Base-by-base conservation (phyloP, 1,140 invertebrate genomes). In the Aethina tumida region DNA sequence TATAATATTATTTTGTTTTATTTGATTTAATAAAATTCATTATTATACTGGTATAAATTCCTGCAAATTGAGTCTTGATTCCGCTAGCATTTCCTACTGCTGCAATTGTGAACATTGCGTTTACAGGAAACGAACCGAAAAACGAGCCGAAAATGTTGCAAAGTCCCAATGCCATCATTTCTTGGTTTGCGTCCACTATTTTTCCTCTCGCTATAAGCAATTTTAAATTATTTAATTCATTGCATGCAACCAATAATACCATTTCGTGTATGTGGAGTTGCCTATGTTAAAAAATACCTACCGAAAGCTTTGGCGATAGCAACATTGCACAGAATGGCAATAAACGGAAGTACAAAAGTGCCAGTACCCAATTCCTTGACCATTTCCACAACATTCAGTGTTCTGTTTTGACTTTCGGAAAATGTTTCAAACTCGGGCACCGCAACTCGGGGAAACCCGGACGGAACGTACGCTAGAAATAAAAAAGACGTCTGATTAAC, bases 261-360 rank as follows among this genome's bases (percentile, higher is more conserved):
- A n/a, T n/a, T n/a, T n/a, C n/a, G n/a, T n/a, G n/a, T n/a, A n/a
- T n/a, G n/a, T n/a, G n/a, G n/a, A n/a, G n/a, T n/a, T n/a, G n/a
- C n/a, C n/a, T n/a, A n/a, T n/a, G n/a, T n/a, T n/a, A n/a, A n/a
- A 41, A 80, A 28, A 16, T 53, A 69, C 70, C 67, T 58, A 82
- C 79, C 69, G 56, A 89, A 89, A 4, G 82, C 79, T 37, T 89
- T 91, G 6, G 84, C 84, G 49, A 89, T 87, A 15, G 86, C 84
- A 35, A 87, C 81, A 50, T 87, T 85, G 35, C 84, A 83, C 14
- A 90, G 65, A 4, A 88, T 75, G 34, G 83, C 83, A 13, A 89
- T 73, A 19, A 89, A 56, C 10, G 85, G 83, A 35, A 87, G 65
- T n/a, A 87, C 68, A 26, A 82, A 49, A 6, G 89, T 64, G 2